These are phyloP conservation scores for Rhagophthalmus giganteus DNA, from an alignment of 2,888 invertebrate genomes.

Conservation along the genomic window DNA sequence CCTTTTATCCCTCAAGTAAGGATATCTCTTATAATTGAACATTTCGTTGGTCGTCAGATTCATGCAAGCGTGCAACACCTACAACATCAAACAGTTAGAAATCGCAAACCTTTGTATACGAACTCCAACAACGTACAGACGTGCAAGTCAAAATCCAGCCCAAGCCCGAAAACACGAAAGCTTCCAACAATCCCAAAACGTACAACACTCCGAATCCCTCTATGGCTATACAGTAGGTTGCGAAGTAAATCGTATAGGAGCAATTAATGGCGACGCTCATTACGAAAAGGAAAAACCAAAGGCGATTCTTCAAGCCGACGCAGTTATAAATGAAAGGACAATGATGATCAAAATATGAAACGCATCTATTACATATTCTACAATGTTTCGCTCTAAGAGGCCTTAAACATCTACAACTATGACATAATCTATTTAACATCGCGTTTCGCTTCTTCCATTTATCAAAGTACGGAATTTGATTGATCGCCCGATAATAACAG, in stretches of 20 bases:
- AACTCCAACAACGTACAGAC: constrained; percentile 66
- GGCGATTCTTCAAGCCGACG: constrained; percentile 86
- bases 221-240: constrained; percentile 80
- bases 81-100: too few relatives aligned
- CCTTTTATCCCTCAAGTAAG: constrained; percentile 84
- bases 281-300: constrained; percentile 92
- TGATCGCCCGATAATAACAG: constrained; percentile 86
- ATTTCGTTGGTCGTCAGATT: constrained; percentile 94
- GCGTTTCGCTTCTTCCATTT: constrained; percentile 89
- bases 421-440: constrained; percentile 80
- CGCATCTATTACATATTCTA: constrained; percentile 80
- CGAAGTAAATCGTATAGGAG: constrained; percentile 85
- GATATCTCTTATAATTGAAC: constrained; percentile 91
- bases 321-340: constrained; percentile 96
- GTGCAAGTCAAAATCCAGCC: constrained; percentile 88
- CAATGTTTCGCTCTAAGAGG: constrained; percentile 91
- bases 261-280: constrained; percentile 87
- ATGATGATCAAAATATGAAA: constrained; percentile 88
- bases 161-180: constrained; percentile 80
- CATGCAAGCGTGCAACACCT: constrained; percentile 90
- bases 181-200: constrained; percentile 78
- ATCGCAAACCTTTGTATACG: constrained; percentile 34
- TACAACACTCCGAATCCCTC: constrained; percentile 86
- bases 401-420: constrained; percentile 84
- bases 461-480: constrained; percentile 90